Conservation (phyloP, 2,888 invertebrate species). For the Melinaea marsaeus region DNA sequence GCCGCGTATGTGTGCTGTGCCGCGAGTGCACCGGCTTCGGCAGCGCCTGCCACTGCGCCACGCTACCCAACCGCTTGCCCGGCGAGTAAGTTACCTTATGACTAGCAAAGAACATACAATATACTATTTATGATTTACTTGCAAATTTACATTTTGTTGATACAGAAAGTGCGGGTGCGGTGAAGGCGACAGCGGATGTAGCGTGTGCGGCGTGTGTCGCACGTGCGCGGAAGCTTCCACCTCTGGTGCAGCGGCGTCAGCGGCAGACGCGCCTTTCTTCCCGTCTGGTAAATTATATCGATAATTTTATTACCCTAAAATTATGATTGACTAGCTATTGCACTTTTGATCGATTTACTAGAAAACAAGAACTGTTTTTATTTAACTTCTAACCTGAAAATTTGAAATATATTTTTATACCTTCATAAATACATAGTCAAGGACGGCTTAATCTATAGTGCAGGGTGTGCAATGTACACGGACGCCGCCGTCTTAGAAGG, state of each 20-base stretch:
- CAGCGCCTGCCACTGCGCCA: constrained; percentile 86
- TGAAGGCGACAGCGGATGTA: constrained; percentile 95
- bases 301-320: background rate
- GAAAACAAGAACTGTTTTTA: too few relatives aligned
- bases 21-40: constrained; percentile 96
- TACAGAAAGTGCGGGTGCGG: constrained; percentile 95
- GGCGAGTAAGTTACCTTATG: constrained; percentile 84
- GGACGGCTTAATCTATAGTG: too few relatives aligned
- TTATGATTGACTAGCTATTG: too few relatives aligned
- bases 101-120: background rate
- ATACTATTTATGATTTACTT: background rate
- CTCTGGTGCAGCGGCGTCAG: constrained; percentile 19
- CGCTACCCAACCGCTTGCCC: constrained; percentile 87
- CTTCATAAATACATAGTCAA: too few relatives aligned
- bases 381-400: too few relatives aligned
- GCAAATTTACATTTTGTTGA: constrained; percentile 15
- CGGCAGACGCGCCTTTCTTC: constrained; percentile 26
- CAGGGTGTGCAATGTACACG: too few relatives aligned
- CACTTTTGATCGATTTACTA: too few relatives aligned
- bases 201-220: constrained; percentile 94
- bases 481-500: too few relatives aligned
- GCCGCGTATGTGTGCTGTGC: constrained; percentile 94
- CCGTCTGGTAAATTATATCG: constrained; percentile 24
- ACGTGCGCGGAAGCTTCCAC: constrained; percentile 82
- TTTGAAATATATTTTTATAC: too few relatives aligned